Base-by-base conservation (phyloP, 2,888 invertebrate genomes). In the Trachelus tabidus region DNA sequence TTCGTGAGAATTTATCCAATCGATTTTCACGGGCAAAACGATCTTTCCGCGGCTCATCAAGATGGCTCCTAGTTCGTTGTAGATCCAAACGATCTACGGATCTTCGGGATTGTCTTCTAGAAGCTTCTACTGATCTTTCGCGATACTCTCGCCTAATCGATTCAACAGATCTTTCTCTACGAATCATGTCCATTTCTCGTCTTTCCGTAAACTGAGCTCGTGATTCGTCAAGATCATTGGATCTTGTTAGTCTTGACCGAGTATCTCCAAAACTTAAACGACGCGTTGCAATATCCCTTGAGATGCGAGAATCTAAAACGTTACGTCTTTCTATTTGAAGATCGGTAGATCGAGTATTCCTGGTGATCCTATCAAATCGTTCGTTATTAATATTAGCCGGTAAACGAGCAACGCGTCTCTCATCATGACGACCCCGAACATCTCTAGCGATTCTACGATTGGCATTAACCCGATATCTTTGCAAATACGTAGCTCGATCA, bases 61-160 rank as follows among this genome's bases (percentile, higher is more conserved):
- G 56, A 56, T 56, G 56, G 2, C 23, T 56, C 23, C 23, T 56
- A 3, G 56, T 23, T 23, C 56, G 56, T 23, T 56, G 56, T 23
- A 56, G 56, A 56, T 56, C 9, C 68, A 68, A 71, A 75, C 75
- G 35, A 34, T 12, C 68, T 33, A 11, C 30, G 3, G n/a, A 34
- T 68, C 30, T 35, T 69, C n/a, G 15, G 37, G 2, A 56, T 23
- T 56, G 56, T 56, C 56, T 56, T 56, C 56, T 56, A 56, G 56
- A 23, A 34, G 56, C 34, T 12, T 69, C 78, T 34, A 75, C 34
- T 1, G 77, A 79, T 80, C 79, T 68, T 73, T 69, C 33, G 23
- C n/a, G 31, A 3, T 77, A 75, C 34, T 68, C n/a, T 23, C 79
- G 77, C 56, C 56, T 23, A 56, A 56, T 2, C 9, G 56, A 23